Conservation (phyloP, 2,797 vertebrate species). For the Iguana delicatissima region DNA sequence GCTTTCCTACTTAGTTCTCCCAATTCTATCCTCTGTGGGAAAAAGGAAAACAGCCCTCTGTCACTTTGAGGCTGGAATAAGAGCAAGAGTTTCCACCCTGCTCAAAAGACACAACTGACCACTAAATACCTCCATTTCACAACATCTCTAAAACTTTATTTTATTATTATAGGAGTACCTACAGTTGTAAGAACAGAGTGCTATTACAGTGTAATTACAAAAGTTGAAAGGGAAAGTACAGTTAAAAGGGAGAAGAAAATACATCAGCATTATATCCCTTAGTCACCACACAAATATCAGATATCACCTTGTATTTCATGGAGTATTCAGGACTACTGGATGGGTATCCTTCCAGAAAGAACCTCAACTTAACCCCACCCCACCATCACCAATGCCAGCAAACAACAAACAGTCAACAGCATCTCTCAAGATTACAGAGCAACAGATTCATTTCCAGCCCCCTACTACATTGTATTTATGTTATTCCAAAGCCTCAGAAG, state of each 20-base stretch:
- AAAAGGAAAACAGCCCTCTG: not conserved
- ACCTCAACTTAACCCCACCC: slow-evolving; percentile 33
- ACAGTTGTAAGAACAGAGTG: not conserved
- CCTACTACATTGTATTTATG: not conserved
- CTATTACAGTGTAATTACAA: not conserved
- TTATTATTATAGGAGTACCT: not conserved
- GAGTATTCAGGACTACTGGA: not conserved
- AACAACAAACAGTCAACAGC: slow-evolving; percentile 34
- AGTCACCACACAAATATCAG: slow-evolving; percentile 14
- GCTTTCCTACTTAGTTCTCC: not conserved
- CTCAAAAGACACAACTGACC: not conserved
- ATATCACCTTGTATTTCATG: slow-evolving; percentile 6
- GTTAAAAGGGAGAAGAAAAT: not conserved
- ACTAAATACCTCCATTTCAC: slow-evolving; percentile 22
- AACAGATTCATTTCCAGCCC: slow-evolving; percentile 1
- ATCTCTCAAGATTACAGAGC: slow-evolving; percentile 22
- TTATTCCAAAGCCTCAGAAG: not conserved
- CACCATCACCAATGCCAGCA: not conserved
- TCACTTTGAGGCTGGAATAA: not conserved
- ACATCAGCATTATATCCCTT: slow-evolving; percentile 15
- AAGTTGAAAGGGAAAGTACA: slow-evolving; percentile 17
- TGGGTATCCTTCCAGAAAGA: slow-evolving; percentile 5
- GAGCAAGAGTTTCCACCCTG: not conserved
- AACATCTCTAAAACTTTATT: not conserved
- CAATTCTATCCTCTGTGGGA: not conserved